These are phyloP conservation scores for Heteronetta atricapilla DNA, from an alignment of 2,113 vertebrate genomes.

Conservation along the genomic window DNA sequence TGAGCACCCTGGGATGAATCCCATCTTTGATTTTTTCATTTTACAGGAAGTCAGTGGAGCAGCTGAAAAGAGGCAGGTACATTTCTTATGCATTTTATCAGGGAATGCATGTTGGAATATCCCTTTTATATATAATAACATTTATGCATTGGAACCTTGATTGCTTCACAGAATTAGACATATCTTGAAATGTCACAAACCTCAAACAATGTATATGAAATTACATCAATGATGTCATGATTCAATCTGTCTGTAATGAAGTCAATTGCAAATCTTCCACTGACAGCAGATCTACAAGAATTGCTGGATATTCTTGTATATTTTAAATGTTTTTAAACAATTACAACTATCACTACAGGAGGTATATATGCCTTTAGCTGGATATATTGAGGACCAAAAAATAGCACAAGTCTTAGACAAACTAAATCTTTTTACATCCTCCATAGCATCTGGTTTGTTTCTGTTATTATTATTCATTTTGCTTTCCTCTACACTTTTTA, in stretches of 20 bases:
- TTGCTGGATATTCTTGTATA: not conserved
- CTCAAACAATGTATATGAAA: not conserved
- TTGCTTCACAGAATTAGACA: not conserved
- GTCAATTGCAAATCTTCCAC: not conserved
- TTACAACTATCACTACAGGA: not conserved
- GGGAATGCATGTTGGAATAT: not conserved
- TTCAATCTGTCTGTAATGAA: not conserved
- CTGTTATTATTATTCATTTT: not conserved
- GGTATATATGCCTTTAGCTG: not conserved
- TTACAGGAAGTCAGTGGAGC: not conserved
- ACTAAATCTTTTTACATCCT: not conserved
- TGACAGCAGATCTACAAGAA: not conserved
- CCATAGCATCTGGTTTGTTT: not conserved
- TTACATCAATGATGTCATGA: accelerated
- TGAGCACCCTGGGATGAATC: too few relatives aligned
- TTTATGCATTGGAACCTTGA: not conserved
- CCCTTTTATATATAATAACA: not conserved
- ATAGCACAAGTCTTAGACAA: not conserved
- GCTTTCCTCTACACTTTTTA: not conserved
- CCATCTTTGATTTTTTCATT: not conserved
- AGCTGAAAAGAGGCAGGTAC: not conserved
- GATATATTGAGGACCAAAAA: not conserved
- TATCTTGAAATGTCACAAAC: not conserved
- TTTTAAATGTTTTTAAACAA: not conserved
- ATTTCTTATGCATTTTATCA: not conserved